Percentiles rank a stretch among this genome's conserved stretches.
Evolutionary conservation across 1,140 invertebrate species (phyloP).

Genomic region (Calosoma granatense): DNA sequence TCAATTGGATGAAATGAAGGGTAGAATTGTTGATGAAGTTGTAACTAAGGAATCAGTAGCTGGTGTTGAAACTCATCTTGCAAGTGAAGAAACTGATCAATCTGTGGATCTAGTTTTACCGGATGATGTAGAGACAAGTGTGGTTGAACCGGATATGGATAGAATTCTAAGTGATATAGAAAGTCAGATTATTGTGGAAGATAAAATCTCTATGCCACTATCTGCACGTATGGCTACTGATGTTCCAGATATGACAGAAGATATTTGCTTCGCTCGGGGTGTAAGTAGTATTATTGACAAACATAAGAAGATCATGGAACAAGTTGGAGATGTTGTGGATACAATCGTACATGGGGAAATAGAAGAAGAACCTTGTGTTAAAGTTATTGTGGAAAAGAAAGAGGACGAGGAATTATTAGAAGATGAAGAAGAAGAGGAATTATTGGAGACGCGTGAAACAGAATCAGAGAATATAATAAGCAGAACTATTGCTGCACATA

Average conservation of each 20-base stretch:
- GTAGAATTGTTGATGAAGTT: neutral
- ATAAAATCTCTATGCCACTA: neutral
- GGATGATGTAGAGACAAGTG: neutral
- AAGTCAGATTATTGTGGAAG: neutral
- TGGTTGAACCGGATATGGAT: neutral
- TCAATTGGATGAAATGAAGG: neutral
- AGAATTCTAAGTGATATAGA: conserved; percentile 1
- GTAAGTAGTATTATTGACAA: conserved; percentile 14
- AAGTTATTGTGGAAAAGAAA: conserved; percentile 12
- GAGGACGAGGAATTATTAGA: neutral
- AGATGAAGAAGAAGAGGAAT: neutral
- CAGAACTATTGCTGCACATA: conserved; percentile 23
- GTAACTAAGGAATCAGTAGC: conserved; percentile 7
- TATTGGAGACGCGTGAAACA: neutral
- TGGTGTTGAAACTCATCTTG: neutral
- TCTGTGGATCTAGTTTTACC: neutral
- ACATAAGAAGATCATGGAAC: conserved; percentile 18
- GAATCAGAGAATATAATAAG: conserved; percentile 14
- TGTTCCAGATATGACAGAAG: neutral
- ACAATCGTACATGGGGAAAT: conserved; percentile 12
- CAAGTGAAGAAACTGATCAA: neutral
- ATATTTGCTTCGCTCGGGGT: neutral
- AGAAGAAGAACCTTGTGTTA: conserved; percentile 17
- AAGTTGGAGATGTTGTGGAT: conserved; percentile 10
- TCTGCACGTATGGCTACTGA: neutral